Evolutionary conservation across 2,797 vertebrate genomes (phyloP).

Genomic region (Hippocampus kuda): DNA sequence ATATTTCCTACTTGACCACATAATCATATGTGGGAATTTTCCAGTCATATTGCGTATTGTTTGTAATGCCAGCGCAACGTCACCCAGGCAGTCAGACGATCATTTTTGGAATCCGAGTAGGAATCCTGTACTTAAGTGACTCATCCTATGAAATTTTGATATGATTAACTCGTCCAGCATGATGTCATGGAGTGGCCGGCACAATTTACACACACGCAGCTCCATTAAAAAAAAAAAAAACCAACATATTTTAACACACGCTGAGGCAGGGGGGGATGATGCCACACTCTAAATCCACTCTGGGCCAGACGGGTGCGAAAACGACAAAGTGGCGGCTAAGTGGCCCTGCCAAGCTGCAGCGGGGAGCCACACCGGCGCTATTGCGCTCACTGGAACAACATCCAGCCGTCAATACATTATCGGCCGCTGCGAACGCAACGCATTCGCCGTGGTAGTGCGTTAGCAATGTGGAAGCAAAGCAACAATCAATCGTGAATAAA

Average conservation of each 20-base stretch:
- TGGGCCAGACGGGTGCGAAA: constrained; percentile 37
- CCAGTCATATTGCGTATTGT: background rate
- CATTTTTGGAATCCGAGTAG: constrained; percentile 5
- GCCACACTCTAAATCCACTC: constrained; percentile 58
- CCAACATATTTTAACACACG: constrained; percentile 14
- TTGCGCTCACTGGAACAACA: constrained; percentile 24
- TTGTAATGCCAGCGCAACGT: too few relatives aligned
- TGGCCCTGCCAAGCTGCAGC: constrained; percentile 50
- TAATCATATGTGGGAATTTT: background rate
- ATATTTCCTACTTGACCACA: background rate
- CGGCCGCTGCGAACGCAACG: constrained; percentile 16
- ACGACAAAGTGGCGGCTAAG: constrained; percentile 31
- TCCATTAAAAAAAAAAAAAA: constrained; percentile 27
- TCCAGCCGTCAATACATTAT: constrained; percentile 40
- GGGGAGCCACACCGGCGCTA: constrained; percentile 37
- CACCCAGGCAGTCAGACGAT: background rate
- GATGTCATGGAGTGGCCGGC: constrained; percentile 49
- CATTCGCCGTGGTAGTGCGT: constrained; percentile 29
- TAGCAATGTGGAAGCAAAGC: too few relatives aligned
- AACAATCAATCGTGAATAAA: too few relatives aligned
- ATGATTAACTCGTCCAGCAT: constrained; percentile 60
- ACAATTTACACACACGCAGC: constrained; percentile 44
- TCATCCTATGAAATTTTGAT: constrained; percentile 56
- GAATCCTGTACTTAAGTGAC: constrained; percentile 38
- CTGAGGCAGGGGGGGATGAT: constrained; percentile 29